phyloP scores from a whole-genome alignment of 2,113 vertebrate species.

The Plectropomus leopardus region DNA sequence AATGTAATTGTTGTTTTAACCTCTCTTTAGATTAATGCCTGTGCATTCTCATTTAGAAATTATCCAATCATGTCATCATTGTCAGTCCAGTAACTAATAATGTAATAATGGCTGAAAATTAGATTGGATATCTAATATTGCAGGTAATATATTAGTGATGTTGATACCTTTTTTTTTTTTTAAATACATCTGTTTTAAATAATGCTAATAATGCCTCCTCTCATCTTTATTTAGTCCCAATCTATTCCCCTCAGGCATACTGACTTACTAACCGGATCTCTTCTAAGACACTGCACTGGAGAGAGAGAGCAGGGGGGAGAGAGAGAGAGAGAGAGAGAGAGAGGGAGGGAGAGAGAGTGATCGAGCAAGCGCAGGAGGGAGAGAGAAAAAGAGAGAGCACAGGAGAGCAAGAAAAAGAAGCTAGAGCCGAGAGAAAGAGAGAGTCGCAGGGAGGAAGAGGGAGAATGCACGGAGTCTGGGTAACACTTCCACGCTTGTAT shows the following conservation, averaged over 20 bases:
- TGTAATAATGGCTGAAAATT: not conserved
- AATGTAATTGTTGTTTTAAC: slow-evolving; percentile 53
- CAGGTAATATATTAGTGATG: slow-evolving; percentile 7
- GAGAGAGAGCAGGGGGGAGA: slow-evolving; percentile 57
- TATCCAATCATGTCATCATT: not conserved
- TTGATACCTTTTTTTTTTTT: not conserved
- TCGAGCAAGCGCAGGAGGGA: slow-evolving; percentile 25
- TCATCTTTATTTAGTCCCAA: slow-evolving; percentile 74
- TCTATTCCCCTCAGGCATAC: slow-evolving; percentile 74
- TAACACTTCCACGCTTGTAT: slow-evolving; percentile 86
- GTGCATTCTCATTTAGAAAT: not conserved
- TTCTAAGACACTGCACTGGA: slow-evolving; percentile 82
- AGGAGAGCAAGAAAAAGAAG: slow-evolving; percentile 71
- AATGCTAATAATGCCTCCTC: slow-evolving; percentile 45
- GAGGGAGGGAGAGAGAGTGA: slow-evolving; percentile 55
- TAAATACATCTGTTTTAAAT: slow-evolving; percentile 14
- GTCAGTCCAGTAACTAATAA: not conserved
- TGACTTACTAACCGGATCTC: slow-evolving; percentile 83
- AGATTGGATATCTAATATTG: not conserved
- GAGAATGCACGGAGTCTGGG: slow-evolving; percentile 87
- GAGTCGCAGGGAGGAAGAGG: slow-evolving; percentile 78
- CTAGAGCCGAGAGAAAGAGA: slow-evolving; percentile 64
- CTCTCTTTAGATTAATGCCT: slow-evolving; percentile 32
- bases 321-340: slow-evolving; percentile 42
- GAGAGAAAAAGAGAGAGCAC: slow-evolving; percentile 51